Percentiles rank a stretch among this genome's conserved stretches.
phyloP scores from a whole-genome alignment of 2,888 invertebrate species.

The Cynaeus angustus region DNA sequence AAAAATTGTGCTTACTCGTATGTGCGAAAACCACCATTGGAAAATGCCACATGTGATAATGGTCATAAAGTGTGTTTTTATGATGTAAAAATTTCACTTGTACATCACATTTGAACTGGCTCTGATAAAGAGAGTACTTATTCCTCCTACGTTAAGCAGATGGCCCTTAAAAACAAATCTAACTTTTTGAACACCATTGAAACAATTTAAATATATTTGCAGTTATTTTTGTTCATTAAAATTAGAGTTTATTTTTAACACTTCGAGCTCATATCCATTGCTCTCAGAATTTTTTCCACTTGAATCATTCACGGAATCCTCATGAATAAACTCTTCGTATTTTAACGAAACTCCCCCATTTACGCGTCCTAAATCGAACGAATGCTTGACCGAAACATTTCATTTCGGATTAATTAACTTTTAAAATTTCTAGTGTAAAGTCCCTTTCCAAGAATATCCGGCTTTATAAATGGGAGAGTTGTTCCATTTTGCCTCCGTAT shows the following conservation, averaged over 20 bases:
- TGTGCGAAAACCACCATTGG: no score
- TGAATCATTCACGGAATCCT: neutral
- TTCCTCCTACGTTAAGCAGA: no score
- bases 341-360: neutral
- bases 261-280: neutral
- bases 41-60: no score
- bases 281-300: neutral
- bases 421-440: no score
- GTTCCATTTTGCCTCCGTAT: neutral
- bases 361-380: neutral
- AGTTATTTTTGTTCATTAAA: constrained; percentile 5
- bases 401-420: constrained; percentile 13
- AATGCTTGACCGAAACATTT: neutral
- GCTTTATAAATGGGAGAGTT: neutral
- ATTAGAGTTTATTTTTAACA: neutral
- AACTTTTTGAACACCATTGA: neutral
- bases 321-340: constrained; percentile 5
- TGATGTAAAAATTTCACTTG: no score
- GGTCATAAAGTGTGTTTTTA: no score
- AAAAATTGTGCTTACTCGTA: no score
- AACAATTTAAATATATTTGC: constrained; percentile 1
- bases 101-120: no score
- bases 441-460: no score
- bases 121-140: no score
- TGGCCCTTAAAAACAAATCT: no score